Conservation (phyloP, 2,797 vertebrate species). For the Catostomus latipinnis region DNA sequence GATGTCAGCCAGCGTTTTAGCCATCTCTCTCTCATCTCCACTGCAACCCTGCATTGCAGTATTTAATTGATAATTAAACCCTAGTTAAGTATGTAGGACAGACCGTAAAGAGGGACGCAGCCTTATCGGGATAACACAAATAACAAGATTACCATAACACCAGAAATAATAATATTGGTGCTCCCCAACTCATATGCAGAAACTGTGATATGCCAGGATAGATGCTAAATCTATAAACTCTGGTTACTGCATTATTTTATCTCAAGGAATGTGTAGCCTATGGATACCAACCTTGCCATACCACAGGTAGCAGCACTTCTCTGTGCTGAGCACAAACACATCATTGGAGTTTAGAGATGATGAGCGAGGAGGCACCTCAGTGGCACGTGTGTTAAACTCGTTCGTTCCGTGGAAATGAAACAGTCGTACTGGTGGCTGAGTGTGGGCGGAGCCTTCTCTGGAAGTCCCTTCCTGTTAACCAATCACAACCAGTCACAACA, state of each 20-base stretch:
- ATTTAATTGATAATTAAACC: too few relatives aligned
- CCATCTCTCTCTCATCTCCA: conserved; percentile 87
- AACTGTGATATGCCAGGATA: too few relatives aligned
- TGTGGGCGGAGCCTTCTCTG: conserved; percentile 56
- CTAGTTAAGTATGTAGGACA: too few relatives aligned
- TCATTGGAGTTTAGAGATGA: conserved; percentile 87
- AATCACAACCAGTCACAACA: not conserved
- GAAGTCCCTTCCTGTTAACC: conserved; percentile 80
- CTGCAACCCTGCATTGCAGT: conserved; percentile 81
- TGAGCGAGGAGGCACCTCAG: conserved; percentile 77
- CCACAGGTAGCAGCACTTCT: conserved; percentile 85
- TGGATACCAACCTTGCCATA: conserved; percentile 76
- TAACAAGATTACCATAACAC: not conserved
- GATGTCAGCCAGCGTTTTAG: conserved; percentile 80
- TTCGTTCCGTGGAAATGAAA: conserved; percentile 85
- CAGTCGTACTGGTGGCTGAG: conserved; percentile 69
- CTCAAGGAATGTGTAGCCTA: too few relatives aligned
- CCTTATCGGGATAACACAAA: not conserved
- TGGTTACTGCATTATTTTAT: too few relatives aligned
- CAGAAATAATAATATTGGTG: not conserved
- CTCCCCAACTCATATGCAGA: not conserved
- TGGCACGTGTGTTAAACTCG: conserved; percentile 83
- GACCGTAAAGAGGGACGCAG: too few relatives aligned
- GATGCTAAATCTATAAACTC: too few relatives aligned
- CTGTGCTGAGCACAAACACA: conserved; percentile 85